phyloP scores from a whole-genome alignment of 2,113 vertebrate species.

The Sceloporus undulatus region DNA sequence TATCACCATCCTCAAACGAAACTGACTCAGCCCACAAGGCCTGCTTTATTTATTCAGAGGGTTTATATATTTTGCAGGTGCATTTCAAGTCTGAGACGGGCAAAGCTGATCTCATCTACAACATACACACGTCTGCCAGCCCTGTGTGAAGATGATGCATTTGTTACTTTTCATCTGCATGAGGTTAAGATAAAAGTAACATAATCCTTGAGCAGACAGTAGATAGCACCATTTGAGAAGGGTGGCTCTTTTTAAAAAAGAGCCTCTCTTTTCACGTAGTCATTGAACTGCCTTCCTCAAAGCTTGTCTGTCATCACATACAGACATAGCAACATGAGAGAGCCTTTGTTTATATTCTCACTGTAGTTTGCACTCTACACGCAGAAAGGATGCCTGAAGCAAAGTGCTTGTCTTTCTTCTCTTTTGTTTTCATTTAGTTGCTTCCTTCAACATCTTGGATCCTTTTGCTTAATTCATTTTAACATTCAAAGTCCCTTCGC shows the following conservation, averaged over 20 bases:
- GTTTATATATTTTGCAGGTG: constrained; percentile 17
- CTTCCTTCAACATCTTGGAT: constrained; percentile 30
- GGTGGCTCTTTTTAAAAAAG: constrained; percentile 7
- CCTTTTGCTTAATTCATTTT: constrained; percentile 56
- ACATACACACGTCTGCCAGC: rapidly evolving
- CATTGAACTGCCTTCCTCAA: constrained; percentile 32
- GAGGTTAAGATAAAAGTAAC: constrained; percentile 46
- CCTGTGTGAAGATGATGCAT: constrained; percentile 26
- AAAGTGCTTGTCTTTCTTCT: constrained; percentile 6
- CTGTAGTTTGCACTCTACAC: constrained; percentile 14
- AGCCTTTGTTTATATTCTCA: constrained; percentile 4
- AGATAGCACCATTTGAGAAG: constrained; percentile 20
- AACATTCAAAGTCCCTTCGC: constrained; percentile 38
- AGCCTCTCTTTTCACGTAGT: constrained; percentile 1
- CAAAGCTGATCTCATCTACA: constrained; percentile 39
- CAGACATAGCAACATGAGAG: constrained; percentile 2
- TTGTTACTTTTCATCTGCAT: constrained; percentile 38
- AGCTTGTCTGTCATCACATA: constrained; percentile 27
- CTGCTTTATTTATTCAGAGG: neutral
- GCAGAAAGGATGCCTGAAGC: constrained; percentile 1
- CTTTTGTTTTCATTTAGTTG: neutral
- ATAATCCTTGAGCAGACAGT: constrained; percentile 39
- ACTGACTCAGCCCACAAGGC: neutral
- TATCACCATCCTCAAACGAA: neutral
- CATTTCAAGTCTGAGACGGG: neutral